A percentile compares a stretch with the other conserved stretches of the same genome.
These are phyloP conservation scores for Himalopsyche kuldschensis DNA, from an alignment of 2,888 invertebrate species.

Conservation along the genomic window DNA sequence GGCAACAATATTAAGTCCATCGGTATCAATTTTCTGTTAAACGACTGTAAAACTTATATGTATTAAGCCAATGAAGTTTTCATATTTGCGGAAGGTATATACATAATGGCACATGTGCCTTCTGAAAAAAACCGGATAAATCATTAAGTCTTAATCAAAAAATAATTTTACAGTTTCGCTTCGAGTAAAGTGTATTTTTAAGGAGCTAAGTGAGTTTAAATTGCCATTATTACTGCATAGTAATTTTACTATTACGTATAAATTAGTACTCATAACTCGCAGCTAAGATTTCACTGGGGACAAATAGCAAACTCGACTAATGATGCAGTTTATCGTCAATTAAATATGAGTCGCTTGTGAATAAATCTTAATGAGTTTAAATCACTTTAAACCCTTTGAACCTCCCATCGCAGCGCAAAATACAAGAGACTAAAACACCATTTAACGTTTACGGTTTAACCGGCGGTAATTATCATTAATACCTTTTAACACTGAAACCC, in stretches of 20 bases:
- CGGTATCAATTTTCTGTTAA: no score
- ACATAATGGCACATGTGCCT: no score
- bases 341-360: conserved; percentile 27
- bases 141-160: no score
- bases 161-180: no score
- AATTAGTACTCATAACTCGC: not conserved
- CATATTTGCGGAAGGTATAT: no score
- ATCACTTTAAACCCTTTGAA: conserved; percentile 37
- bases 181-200: not conserved
- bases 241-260: not conserved
- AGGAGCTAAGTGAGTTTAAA: not conserved
- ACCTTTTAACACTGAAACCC: conserved; percentile 40
- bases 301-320: conserved; percentile 7
- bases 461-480: conserved; percentile 40
- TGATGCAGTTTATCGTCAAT: conserved; percentile 18
- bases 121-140: no score
- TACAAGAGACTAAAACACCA: conserved; percentile 39
- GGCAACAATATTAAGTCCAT: no score
- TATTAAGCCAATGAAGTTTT: no score
- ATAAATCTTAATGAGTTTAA: conserved; percentile 39
- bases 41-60: no score
- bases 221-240: not conserved
- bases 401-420: conserved; percentile 32
- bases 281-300: not conserved
- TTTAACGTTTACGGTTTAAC: conserved; percentile 39